Evolutionary conservation across 37 sponge, comb jelly and placozoan species (phyloP), one percentile per base, ranked within the genome.

Genomic region (Halichondria panicea): DNA sequence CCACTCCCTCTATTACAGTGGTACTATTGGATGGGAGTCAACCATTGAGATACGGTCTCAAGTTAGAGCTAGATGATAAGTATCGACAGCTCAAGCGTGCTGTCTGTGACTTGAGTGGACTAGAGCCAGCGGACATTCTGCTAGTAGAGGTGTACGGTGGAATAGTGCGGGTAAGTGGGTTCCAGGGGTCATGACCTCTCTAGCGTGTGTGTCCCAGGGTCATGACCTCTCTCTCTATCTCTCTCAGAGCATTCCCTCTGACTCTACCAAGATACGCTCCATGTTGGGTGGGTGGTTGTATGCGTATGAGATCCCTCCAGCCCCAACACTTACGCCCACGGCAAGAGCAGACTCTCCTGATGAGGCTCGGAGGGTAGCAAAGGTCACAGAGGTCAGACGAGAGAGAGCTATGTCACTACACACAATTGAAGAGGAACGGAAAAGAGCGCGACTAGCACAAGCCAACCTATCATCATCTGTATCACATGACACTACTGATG

Each of bases 271-370:
- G 78, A 79, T 94, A 18, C 55, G 74, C 13, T 65, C 74, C 9
- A 66, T 85, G 36, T 71, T 88, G 1, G 87, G 84, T 22, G 91
- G 91, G 3, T 90, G 64, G 66, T 63, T 94, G 63, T 96, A 90
- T 72, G 97, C 94, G 18, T 96, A 67, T 76, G 94, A 96, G 73
- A 75, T 80, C n/a, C 94, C 94, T 7, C 39, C 39, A 28, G 74
- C 87, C 24, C 55, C 74, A 21, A 70, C 70, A 1, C 36, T 55
- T 8, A 70, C 71, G 21, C 76, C 82, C 55, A 71, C 70, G 3
- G 27, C 70, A 0, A 39, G 85, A 13, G 53, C 82, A 28, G 64
- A 75, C 9, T 77, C 71, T 28, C 70, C 71, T 0, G 64, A 77
- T 13, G 84, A 76, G 62, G 45, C 54, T 33, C 41, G 28, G 32